phyloP scores from a whole-genome alignment of 2,797 vertebrate species.

The Cynopterus sphinx region DNA sequence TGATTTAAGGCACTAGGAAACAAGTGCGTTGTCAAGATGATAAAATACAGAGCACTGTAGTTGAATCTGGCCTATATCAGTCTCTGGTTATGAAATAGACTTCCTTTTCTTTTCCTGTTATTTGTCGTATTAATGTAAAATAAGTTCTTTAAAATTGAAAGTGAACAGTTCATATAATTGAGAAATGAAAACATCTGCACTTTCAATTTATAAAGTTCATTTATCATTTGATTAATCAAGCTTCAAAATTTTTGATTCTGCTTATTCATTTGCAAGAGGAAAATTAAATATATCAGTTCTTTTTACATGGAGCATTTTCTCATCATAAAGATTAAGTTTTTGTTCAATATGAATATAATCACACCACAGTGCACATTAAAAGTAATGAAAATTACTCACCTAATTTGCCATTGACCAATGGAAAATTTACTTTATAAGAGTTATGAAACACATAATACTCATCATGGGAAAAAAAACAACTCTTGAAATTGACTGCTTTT shows the following conservation, averaged over 20 bases:
- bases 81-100: neutral
- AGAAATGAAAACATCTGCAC: neutral
- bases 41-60: neutral
- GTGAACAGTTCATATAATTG: neutral
- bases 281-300: slow-evolving; percentile 25
- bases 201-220: neutral
- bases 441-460: slow-evolving; percentile 76
- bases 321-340: slow-evolving; percentile 61
- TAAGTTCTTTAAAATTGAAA: neutral
- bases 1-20: neutral
- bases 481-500: slow-evolving; percentile 76
- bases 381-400: slow-evolving; percentile 48
- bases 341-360: slow-evolving; percentile 42
- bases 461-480: slow-evolving; percentile 15
- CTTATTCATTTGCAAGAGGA: neutral
- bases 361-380: slow-evolving; percentile 53
- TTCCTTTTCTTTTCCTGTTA: neutral
- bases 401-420: slow-evolving; percentile 70
- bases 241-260: neutral
- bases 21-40: neutral
- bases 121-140: neutral
- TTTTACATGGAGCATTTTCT: slow-evolving; percentile 20
- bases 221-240: slow-evolving; percentile 18
- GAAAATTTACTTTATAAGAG: slow-evolving; percentile 65
- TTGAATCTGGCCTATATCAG: neutral